Percentiles rank a stretch among this genome's conserved stretches.
phyloP scores from a whole-genome alignment of 30 jellyfish, hydroid and myxozoan species.

The Aurelia aurita complex sp. Pacific region DNA sequence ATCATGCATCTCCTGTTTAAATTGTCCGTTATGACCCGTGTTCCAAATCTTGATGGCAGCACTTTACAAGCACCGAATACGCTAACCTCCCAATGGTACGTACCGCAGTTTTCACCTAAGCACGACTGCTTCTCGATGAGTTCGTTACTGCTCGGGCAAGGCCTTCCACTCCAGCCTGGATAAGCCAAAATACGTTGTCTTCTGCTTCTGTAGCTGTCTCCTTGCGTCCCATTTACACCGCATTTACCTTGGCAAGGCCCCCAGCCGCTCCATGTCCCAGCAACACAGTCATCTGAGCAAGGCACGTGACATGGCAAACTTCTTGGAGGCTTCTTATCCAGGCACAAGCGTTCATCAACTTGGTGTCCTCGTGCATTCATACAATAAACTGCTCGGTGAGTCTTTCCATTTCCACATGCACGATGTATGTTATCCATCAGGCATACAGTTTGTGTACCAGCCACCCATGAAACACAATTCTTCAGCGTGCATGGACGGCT shows the following conservation, averaged over 20 bases:
- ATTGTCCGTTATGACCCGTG: background rate
- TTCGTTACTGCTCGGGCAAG: constrained; percentile 39
- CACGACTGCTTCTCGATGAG: constrained; percentile 47
- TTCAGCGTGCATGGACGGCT: constrained; percentile 68
- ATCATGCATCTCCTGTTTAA: constrained; percentile 14
- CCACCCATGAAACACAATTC: constrained; percentile 62
- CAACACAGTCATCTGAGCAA: constrained; percentile 77
- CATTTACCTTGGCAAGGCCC: constrained; percentile 67
- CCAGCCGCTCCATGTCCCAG: constrained; percentile 77
- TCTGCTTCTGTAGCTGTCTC: constrained; percentile 35
- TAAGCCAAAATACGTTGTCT: constrained; percentile 45
- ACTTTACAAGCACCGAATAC: constrained; percentile 33
- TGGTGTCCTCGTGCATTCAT: constrained; percentile 67
- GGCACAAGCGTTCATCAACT: constrained; percentile 44
- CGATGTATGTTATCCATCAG: constrained; percentile 55
- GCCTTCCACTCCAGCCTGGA: constrained; percentile 76
- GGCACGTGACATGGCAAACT: constrained; percentile 68
- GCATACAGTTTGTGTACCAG: constrained; percentile 62
- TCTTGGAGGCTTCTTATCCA: constrained; percentile 46
- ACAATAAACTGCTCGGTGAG: constrained; percentile 71
- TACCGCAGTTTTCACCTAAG: constrained; percentile 58
- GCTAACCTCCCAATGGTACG: constrained; percentile 57
- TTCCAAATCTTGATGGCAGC: constrained; percentile 5
- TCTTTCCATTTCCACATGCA: constrained; percentile 71
- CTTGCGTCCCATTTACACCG: constrained; percentile 45